Percentiles rank a stretch among this genome's conserved stretches.
Conservation (phyloP, 1,140 invertebrate species). For the Pseudachorutes palmiensis region DNA sequence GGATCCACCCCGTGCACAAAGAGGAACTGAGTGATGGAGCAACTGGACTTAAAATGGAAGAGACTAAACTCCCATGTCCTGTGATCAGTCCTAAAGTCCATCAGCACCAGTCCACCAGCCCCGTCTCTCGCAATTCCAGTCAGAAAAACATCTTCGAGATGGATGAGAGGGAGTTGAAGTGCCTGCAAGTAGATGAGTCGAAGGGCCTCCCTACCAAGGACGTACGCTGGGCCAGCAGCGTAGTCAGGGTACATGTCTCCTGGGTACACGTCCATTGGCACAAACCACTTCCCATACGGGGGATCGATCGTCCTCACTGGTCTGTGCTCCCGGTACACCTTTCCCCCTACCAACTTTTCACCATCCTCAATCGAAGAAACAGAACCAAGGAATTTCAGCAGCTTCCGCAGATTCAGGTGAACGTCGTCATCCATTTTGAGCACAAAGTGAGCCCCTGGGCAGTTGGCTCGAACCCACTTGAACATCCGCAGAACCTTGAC, state of each 20-base stretch:
- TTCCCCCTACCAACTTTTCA: constrained; percentile 26
- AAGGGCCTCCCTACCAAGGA: constrained; percentile 63
- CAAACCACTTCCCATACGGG: constrained; percentile 41
- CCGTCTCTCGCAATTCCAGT: constrained; percentile 51
- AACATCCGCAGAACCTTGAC: constrained; percentile 44
- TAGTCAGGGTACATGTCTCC: constrained; percentile 38
- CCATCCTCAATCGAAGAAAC: constrained; percentile 4
- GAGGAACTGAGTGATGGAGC: too few species aligned
- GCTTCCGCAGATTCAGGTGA: constrained; percentile 43
- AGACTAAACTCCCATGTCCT: too few species aligned
- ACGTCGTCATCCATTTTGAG: constrained; percentile 49
- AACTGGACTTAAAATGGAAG: too few species aligned
- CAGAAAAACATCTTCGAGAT: constrained; percentile 77
- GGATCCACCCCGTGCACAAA: too few species aligned
- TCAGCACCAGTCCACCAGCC: constrained; percentile 17
- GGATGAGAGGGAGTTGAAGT: constrained; percentile 63
- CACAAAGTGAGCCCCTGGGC: constrained; percentile 41
- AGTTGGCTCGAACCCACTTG: constrained; percentile 42
- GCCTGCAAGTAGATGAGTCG: constrained; percentile 55
- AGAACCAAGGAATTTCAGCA: constrained; percentile 33
- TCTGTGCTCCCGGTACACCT: constrained; percentile 18
- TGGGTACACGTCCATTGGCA: constrained; percentile 35
- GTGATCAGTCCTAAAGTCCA: too few species aligned
- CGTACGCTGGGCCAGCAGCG: constrained; percentile 49
- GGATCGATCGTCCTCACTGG: constrained; percentile 18